A percentile compares a stretch with the other conserved stretches of the same genome.
These are phyloP conservation scores for Tachystola acroxantha DNA, from an alignment of 2,888 invertebrate species.

Conservation along the genomic window DNA sequence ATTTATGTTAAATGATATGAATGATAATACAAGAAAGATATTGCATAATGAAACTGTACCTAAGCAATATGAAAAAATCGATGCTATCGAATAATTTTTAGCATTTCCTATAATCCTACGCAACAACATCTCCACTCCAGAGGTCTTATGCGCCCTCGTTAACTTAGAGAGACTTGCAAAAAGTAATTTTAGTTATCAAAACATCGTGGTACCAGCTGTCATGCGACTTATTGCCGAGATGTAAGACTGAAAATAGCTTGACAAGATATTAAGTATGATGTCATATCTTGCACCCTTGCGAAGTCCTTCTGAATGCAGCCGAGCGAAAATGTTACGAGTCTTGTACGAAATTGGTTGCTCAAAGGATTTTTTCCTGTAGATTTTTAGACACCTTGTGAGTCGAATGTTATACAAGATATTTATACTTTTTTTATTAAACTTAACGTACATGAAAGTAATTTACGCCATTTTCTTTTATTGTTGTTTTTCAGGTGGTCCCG, in stretches of 20 bases:
- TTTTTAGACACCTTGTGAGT: too few species aligned
- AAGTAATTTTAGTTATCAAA: conserved; percentile 34
- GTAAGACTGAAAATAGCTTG: conserved; percentile 35
- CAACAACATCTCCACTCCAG: conserved; percentile 31
- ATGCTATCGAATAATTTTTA: too few species aligned
- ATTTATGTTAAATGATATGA: too few species aligned
- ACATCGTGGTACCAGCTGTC: conserved; percentile 26
- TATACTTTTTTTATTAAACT: too few species aligned
- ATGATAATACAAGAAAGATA: too few species aligned
- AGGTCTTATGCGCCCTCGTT: conserved; percentile 43
- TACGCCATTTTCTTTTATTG: too few species aligned
- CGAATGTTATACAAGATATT: too few species aligned
- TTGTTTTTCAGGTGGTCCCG: too few species aligned
- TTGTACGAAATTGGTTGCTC: conserved; percentile 40
- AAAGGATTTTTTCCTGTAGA: conserved; percentile 32
- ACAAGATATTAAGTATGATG: conserved; percentile 10
- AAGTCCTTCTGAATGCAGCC: conserved; percentile 42
- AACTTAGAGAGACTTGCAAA: conserved; percentile 39
- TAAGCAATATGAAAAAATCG: too few species aligned
- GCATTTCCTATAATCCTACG: conserved; percentile 19
- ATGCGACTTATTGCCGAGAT: conserved; percentile 30
- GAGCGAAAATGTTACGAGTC: conserved; percentile 36
- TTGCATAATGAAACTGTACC: too few species aligned
- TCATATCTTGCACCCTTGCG: conserved; percentile 28
- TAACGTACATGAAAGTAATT: too few species aligned